Conservation (phyloP, 2,888 invertebrate species). For the Pseudeuparius sepicola region DNA sequence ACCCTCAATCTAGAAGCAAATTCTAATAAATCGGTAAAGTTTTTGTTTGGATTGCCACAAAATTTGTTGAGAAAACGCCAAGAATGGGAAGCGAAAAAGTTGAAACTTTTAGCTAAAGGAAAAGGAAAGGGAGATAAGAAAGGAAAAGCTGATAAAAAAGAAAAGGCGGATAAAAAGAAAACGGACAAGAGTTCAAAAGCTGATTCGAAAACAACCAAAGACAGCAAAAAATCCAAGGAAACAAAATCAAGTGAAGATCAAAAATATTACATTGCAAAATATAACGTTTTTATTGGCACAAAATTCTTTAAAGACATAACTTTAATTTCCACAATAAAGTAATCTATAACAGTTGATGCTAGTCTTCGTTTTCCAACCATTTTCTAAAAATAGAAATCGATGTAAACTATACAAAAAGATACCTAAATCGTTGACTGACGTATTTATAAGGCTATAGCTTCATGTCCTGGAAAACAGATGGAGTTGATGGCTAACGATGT, state of each 20-base stretch:
- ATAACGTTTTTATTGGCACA: slow-evolving; percentile 20
- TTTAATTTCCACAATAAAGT: slow-evolving; percentile 21
- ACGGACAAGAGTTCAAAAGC: background rate
- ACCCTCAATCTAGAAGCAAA: slow-evolving; percentile 16
- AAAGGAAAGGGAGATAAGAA: slow-evolving; percentile 13
- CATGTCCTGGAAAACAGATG: too few relatives aligned
- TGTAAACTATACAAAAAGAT: too few relatives aligned
- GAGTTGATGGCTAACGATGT: too few relatives aligned
- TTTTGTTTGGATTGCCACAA: slow-evolving; percentile 22
- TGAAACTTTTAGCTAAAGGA: slow-evolving; percentile 9
- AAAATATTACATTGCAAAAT: slow-evolving; percentile 22
- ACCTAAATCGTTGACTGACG: too few relatives aligned
- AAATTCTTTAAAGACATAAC: slow-evolving; percentile 22
- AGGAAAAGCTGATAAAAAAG: slow-evolving; percentile 9
- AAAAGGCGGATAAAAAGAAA: slow-evolving; percentile 7
- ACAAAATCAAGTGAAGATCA: too few relatives aligned
- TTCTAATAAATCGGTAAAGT: slow-evolving; percentile 13
- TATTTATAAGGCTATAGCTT: too few relatives aligned
- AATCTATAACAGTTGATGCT: too few relatives aligned
- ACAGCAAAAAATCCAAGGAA: slow-evolving; percentile 12
- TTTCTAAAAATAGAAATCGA: too few relatives aligned
- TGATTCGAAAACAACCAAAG: slow-evolving; percentile 6
- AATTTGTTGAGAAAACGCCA: slow-evolving; percentile 15
- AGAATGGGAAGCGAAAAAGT: slow-evolving; percentile 11
- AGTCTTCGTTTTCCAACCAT: too few relatives aligned